Evolutionary conservation across 2,888 invertebrate genomes (phyloP).

Genomic region (Zootermopsis nevadensis): DNA sequence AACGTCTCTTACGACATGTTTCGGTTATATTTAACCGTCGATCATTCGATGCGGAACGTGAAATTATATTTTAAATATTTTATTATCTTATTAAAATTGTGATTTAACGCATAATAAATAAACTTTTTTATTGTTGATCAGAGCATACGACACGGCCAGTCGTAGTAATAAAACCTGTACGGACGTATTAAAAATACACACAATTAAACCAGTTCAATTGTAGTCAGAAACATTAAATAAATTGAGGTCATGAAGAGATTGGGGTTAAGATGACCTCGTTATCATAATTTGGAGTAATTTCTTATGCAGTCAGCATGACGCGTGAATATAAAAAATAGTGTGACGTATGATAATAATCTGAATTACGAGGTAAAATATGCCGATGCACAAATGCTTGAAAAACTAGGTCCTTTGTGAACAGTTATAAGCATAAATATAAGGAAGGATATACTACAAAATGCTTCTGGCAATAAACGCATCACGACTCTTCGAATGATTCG

Average conservation of each 20-base stretch:
- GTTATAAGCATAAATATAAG: background rate
- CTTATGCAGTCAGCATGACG: background rate
- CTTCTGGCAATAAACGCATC: background rate
- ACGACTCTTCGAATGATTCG: background rate
- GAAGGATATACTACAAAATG: background rate
- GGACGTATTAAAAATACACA: no score
- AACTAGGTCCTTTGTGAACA: background rate
- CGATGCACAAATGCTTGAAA: background rate
- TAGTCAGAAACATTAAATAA: background rate
- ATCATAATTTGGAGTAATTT: background rate
- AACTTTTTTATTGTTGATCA: no score
- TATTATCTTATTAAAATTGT: no score
- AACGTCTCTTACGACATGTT: no score
- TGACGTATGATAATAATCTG: background rate
- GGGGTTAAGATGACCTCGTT: background rate
- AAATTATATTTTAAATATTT: no score
- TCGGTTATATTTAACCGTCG: no score
- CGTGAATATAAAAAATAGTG: background rate
- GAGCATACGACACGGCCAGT: no score
- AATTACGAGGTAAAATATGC: background rate
- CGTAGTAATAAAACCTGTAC: no score
- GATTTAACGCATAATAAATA: no score
- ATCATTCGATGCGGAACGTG: no score
- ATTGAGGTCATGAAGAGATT: background rate
- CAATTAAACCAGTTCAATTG: no score